Evolutionary conservation across 2,797 vertebrate genomes (phyloP).

Genomic region (Cuculus canorus): DNA sequence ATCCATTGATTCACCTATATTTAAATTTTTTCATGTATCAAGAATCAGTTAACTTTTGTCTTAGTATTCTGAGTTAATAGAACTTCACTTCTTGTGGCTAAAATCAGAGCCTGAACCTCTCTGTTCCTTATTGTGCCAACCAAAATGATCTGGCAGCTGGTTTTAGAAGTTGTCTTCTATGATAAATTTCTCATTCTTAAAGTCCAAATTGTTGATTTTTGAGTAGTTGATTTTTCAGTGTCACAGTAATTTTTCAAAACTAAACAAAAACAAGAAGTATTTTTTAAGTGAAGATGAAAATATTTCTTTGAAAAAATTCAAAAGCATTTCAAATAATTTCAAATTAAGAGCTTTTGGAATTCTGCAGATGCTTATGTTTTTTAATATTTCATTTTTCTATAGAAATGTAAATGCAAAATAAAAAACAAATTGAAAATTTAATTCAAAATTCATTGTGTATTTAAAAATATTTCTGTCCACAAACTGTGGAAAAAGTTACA

Average conservation of each 20-base stretch:
- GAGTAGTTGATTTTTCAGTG: neutral
- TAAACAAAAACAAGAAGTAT: neutral
- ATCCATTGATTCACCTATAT: neutral
- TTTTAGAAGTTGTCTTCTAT: neutral
- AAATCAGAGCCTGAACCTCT: neutral
- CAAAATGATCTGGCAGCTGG: neutral
- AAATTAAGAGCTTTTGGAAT: fast-evolving
- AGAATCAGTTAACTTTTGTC: neutral
- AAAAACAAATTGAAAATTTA: neutral
- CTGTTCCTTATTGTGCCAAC: neutral
- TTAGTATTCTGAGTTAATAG: neutral
- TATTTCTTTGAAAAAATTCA: neutral
- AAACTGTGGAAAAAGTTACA: neutral
- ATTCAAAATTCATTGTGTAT: neutral
- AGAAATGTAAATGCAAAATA: neutral
- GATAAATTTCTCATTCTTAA: neutral
- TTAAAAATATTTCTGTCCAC: neutral
- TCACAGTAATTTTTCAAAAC: neutral
- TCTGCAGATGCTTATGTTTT: neutral
- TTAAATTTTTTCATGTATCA: neutral
- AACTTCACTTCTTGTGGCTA: neutral
- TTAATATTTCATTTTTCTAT: neutral
- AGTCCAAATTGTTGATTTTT: neutral
- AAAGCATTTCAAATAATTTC: neutral
- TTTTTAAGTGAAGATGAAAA: neutral